phyloP scores from a whole-genome alignment of 53 echinoderm and acorn worm species.

The Temnopleurus reevesii region DNA sequence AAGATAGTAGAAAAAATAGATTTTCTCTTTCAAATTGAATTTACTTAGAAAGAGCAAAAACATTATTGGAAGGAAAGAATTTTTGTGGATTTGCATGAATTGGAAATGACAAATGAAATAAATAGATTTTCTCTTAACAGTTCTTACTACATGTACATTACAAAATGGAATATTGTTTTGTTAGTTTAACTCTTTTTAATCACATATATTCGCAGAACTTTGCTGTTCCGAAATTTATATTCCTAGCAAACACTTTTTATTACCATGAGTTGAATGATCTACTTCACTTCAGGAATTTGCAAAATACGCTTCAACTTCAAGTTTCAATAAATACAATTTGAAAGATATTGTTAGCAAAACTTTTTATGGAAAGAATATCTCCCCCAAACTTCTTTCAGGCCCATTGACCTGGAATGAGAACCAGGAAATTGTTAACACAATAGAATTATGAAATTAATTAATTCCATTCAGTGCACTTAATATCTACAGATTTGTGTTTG shows the following conservation, averaged over 20 bases:
- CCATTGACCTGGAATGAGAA: background rate
- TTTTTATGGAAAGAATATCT: background rate
- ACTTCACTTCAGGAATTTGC: background rate
- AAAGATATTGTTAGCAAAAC: background rate
- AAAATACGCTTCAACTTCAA: background rate
- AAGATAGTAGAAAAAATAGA: too few species aligned
- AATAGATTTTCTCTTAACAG: too few species aligned
- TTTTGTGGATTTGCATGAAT: too few species aligned
- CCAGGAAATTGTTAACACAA: constrained; percentile 4
- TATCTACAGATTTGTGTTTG: background rate
- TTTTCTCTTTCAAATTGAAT: too few species aligned
- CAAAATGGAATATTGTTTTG: too few species aligned
- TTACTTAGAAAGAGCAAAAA: too few species aligned
- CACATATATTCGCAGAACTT: too few species aligned
- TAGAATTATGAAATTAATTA: background rate
- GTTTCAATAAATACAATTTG: background rate
- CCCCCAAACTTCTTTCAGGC: background rate
- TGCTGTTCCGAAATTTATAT: too few species aligned
- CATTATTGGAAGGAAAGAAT: too few species aligned
- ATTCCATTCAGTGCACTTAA: background rate
- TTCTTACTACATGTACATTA: too few species aligned
- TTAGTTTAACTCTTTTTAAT: too few species aligned
- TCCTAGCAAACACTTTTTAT: background rate
- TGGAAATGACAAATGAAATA: too few species aligned
- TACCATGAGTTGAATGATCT: background rate